Evolutionary conservation across 2,888 invertebrate species (phyloP), one percentile per base, ranked within the genome.

Genomic region (Rhingia campestris): DNA sequence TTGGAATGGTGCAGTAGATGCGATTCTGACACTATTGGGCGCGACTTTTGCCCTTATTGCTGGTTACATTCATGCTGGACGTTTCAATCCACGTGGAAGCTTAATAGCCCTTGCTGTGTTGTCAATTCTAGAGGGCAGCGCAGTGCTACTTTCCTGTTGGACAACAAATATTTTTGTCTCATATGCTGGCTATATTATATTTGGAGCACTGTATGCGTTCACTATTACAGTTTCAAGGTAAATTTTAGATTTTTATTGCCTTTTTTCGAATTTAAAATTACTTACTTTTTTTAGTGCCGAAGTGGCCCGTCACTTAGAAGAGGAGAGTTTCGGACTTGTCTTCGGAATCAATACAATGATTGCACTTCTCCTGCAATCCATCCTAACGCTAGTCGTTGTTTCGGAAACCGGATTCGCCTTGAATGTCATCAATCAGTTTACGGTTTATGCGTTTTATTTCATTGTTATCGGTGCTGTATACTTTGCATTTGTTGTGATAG

Each of bases 271-370:
- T 33, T 72, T 76, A 89, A 97, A 35, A 7, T 39, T 14, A 47
- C 0, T 10, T 51, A 4, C 2, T 39, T 76, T 75, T 64, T 92
- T 82, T 90, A 97, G 97, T 90, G 95, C 96, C 56, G 97, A 97
- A 92, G 96, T 98, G 66, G 98, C 98, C 0, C 94, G 95, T 84
- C 93, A 94, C 84, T 93, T 98, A 75, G 93, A 94, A 70, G 95
- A 96, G 87, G 96, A 97, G 64, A 96, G 96, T 90, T 97, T 96
- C 90, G 98, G 97, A 0, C 92, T 98, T 4, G 95, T 98, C 86
- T 98, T 98, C 91, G 98, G 98, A 4, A 93, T 97, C 86, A 98
- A 97, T 91, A 97, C 96, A 0, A 94, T 98, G 73, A 86, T 96
- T 0, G 97, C 97, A 4, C 93, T 98, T 4, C 89, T 94, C 0